A percentile compares a stretch with the other conserved stretches of the same genome.
phyloP scores from a whole-genome alignment of 35 echinoderm and acorn worm genomes.

The Holothuria glaberrima region DNA sequence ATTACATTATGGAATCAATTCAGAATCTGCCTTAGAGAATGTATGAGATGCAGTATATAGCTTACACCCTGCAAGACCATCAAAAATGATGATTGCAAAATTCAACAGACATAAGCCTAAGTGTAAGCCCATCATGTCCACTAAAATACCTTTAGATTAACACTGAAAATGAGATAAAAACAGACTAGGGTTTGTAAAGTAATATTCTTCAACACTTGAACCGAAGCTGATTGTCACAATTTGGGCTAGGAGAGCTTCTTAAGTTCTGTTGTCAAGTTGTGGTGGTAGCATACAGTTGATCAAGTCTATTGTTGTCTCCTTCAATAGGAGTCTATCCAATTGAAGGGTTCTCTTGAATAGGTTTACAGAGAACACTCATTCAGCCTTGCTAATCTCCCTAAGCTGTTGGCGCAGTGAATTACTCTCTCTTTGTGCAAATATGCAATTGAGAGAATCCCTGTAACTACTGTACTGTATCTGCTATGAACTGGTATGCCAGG shows the following conservation, averaged over 20 bases:
- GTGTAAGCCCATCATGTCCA: too few species aligned
- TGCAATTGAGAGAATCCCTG: too few species aligned
- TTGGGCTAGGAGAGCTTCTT: background rate
- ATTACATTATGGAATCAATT: too few species aligned
- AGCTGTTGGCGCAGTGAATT: slow-evolving; percentile 14
- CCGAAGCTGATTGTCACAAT: slow-evolving; percentile 27
- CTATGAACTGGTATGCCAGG: too few species aligned
- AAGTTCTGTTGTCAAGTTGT: slow-evolving; percentile 34
- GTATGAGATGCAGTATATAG: too few species aligned
- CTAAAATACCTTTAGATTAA: too few species aligned
- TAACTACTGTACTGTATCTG: too few species aligned
- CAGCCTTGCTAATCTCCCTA: background rate
- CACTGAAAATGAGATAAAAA: background rate
- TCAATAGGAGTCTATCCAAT: slow-evolving; percentile 41
- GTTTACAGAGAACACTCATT: slow-evolving; percentile 25
- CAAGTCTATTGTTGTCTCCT: slow-evolving; percentile 29
- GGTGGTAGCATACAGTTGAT: slow-evolving; percentile 31
- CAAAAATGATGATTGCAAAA: too few species aligned
- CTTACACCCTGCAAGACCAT: too few species aligned
- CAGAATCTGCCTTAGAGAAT: too few species aligned
- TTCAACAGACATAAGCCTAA: too few species aligned
- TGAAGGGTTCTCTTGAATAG: background rate
- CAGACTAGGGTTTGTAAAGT: background rate
- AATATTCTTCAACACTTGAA: slow-evolving; percentile 42
- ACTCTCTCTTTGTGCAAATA: background rate